Conservation (phyloP, 1,140 invertebrate species). For the Drosophila miranda region DNA sequence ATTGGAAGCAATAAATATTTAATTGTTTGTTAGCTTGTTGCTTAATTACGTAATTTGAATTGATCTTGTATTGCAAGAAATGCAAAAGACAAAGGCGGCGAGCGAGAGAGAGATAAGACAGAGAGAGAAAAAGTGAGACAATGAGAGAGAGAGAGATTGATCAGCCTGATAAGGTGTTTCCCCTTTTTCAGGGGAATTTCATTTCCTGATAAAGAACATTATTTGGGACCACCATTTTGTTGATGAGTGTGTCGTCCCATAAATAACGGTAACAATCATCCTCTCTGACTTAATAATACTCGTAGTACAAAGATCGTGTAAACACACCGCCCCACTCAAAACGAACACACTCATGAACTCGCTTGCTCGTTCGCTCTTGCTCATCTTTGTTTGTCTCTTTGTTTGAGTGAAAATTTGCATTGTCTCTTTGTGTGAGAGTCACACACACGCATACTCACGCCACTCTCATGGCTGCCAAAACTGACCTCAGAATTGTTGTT, state of each 20-base stretch:
- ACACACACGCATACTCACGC: background rate
- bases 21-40: slow-evolving; percentile 59
- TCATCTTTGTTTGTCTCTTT: slow-evolving; percentile 17
- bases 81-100: slow-evolving; percentile 33
- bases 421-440: slow-evolving; percentile 27
- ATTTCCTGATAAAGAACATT: too few relatives aligned
- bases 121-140: slow-evolving; percentile 1
- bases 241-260: too few relatives aligned
- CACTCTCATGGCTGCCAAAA: slow-evolving; percentile 34
- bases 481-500: slow-evolving; percentile 46
- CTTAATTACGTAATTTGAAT: slow-evolving; percentile 74
- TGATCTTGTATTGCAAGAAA: slow-evolving; percentile 52
- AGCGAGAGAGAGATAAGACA: slow-evolving; percentile 8
- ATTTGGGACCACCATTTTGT: too few relatives aligned
- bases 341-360: background rate
- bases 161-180: background rate
- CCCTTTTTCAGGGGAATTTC: too few relatives aligned
- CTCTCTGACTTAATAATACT: slow-evolving; percentile 16
- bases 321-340: slow-evolving; percentile 26
- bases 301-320: slow-evolving; percentile 29
- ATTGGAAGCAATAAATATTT: slow-evolving; percentile 77
- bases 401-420: slow-evolving; percentile 45
- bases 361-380: background rate
- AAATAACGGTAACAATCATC: background rate
- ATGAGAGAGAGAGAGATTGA: background rate